These are phyloP conservation scores for Eumaeus atala DNA, from an alignment of 1,140 invertebrate species.

Conservation along the genomic window DNA sequence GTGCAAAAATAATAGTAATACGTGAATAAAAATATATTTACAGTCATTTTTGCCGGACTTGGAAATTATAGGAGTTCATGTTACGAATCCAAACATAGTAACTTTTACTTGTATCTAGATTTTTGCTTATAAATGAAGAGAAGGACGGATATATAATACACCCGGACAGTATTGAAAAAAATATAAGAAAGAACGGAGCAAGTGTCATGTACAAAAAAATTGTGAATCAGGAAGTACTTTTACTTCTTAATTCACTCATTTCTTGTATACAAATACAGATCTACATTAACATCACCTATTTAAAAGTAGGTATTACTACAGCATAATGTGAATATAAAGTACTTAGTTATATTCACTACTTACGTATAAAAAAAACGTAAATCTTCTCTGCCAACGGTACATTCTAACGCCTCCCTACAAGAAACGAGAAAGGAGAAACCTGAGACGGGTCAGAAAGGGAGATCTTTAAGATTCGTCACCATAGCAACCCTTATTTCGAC, in stretches of 20 bases:
- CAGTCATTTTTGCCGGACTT: too few relatives aligned
- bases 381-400: slow-evolving; percentile 42
- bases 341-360: slow-evolving; percentile 12
- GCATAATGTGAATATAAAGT: too few relatives aligned
- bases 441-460: slow-evolving; percentile 62
- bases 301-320: too few relatives aligned
- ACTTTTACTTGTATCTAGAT: too few relatives aligned
- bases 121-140: too few relatives aligned
- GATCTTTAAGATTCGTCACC: slow-evolving; percentile 71
- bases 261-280: background rate
- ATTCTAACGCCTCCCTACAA: slow-evolving; percentile 61
- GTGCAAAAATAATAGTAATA: background rate
- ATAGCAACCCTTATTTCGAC: slow-evolving; percentile 57
- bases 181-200: too few relatives aligned
- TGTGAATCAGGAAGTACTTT: background rate
- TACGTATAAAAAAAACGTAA: slow-evolving; percentile 8
- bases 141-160: too few relatives aligned
- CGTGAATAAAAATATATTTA: slow-evolving; percentile 5
- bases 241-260: background rate
- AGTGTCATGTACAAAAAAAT: too few relatives aligned
- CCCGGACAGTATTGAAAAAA: too few relatives aligned
- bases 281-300: too few relatives aligned
- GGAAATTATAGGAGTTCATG: too few relatives aligned
- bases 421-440: slow-evolving; percentile 69
- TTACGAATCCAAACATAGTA: too few relatives aligned